phyloP scores from a whole-genome alignment of 2,888 invertebrate genomes.

The Drosophila diplacantha region DNA sequence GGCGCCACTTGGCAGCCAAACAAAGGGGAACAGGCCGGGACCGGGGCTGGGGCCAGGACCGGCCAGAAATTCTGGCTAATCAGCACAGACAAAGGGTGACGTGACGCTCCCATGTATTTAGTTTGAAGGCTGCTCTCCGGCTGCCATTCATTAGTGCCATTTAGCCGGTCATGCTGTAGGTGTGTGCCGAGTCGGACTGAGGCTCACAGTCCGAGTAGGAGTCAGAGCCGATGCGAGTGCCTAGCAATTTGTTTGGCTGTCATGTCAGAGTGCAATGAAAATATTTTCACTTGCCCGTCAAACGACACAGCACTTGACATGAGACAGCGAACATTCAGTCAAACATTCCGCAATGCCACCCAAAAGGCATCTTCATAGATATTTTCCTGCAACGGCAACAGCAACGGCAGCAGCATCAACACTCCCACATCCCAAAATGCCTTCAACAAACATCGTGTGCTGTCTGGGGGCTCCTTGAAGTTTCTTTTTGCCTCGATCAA shows the following conservation, averaged over 20 bases:
- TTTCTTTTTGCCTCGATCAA: slow-evolving; percentile 66
- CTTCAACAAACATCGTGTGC: slow-evolving; percentile 65
- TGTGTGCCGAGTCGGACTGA: slow-evolving; percentile 40
- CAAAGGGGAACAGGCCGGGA: slow-evolving; percentile 53
- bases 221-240: slow-evolving; percentile 9
- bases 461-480: slow-evolving; percentile 66
- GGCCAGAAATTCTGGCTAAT: slow-evolving; percentile 72
- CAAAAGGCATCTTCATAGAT: slow-evolving; percentile 74
- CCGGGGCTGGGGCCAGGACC: slow-evolving; percentile 34
- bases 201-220: neutral
- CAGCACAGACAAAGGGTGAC: slow-evolving; percentile 68
- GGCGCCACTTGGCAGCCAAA: slow-evolving; percentile 72
- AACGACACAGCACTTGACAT: slow-evolving; percentile 63
- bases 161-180: slow-evolving; percentile 54
- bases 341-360: slow-evolving; percentile 72
- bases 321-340: slow-evolving; percentile 58
- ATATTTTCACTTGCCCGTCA: slow-evolving; percentile 71
- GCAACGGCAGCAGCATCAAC: slow-evolving; percentile 49
- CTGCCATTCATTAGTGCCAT: slow-evolving; percentile 70
- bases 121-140: slow-evolving; percentile 50
- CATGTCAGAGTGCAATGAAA: slow-evolving; percentile 74
- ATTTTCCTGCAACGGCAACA: slow-evolving; percentile 49
- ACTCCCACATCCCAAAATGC: slow-evolving; percentile 66
- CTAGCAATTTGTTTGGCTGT: slow-evolving; percentile 68
- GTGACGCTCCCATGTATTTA: slow-evolving; percentile 66